Evolutionary conservation across 2,113 vertebrate genomes (phyloP).

Genomic region (Xenopus laevis): DNA sequence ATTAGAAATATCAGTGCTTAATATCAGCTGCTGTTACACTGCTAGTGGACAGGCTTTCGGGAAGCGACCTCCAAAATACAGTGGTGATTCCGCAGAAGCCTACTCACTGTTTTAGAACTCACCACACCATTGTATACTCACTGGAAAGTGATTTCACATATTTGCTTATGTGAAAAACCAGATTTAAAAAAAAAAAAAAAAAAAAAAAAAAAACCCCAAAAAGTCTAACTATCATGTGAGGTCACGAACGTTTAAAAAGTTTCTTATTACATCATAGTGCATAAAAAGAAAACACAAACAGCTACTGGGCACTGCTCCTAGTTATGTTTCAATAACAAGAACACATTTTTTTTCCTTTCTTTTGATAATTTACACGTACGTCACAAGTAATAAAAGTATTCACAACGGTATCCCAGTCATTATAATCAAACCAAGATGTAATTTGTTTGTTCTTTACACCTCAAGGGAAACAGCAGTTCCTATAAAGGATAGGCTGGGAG

Average conservation of each 20-base stretch:
- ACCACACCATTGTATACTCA: background rate
- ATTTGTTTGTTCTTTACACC: slow-evolving; percentile 23
- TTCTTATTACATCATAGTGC: slow-evolving; percentile 1
- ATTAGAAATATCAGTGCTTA: slow-evolving; percentile 52
- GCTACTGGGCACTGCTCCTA: slow-evolving; percentile 53
- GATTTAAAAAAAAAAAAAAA: slow-evolving; percentile 37
- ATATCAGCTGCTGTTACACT: slow-evolving; percentile 30
- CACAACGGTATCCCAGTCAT: slow-evolving; percentile 1
- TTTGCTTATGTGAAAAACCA: slow-evolving; percentile 55
- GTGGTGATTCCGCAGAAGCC: background rate
- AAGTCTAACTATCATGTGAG: slow-evolving; percentile 44
- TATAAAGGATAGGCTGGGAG: background rate
- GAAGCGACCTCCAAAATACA: background rate
- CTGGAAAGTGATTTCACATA: slow-evolving; percentile 22
- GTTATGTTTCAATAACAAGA: slow-evolving; percentile 57
- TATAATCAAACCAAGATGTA: slow-evolving; percentile 9
- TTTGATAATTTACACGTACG: slow-evolving; percentile 47
- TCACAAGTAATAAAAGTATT: slow-evolving; percentile 39
- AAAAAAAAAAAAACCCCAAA: too few relatives aligned
- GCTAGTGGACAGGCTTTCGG: background rate
- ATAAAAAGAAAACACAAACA: slow-evolving; percentile 41
- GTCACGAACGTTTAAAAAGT: slow-evolving; percentile 45
- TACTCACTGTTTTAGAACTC: background rate
- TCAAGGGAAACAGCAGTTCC: slow-evolving; percentile 6
- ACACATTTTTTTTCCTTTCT: slow-evolving; percentile 44